A percentile compares a stretch with the other conserved stretches of the same genome.
phyloP scores from a whole-genome alignment of 2,888 invertebrate species.

The Latrodectus elegans region DNA sequence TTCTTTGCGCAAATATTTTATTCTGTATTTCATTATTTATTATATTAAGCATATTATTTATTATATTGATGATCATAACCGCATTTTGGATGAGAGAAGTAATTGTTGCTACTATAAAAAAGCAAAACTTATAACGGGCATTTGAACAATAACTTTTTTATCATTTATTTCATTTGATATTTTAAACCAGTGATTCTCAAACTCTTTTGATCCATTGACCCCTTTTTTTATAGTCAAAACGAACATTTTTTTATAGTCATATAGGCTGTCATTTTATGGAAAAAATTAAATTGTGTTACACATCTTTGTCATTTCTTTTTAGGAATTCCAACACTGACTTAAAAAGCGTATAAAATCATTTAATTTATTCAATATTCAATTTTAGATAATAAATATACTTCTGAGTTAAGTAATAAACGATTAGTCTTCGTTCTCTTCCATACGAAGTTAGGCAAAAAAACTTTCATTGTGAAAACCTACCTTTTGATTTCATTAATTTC shows the following conservation, averaged over 20 bases:
- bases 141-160: no score
- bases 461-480: slow-evolving; percentile 65
- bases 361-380: background rate
- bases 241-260: slow-evolving; percentile 14
- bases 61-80: no score
- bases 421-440: slow-evolving; percentile 68
- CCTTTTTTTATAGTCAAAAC: no score
- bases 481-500: slow-evolving; percentile 68
- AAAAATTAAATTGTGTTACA: slow-evolving; percentile 34
- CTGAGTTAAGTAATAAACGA: slow-evolving; percentile 50
- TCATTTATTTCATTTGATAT: no score
- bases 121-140: no score
- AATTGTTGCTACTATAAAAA: no score
- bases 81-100: no score
- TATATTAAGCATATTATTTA: no score
- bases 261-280: slow-evolving; percentile 62
- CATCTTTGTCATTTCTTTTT: slow-evolving; percentile 26
- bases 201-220: no score
- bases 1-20: no score
- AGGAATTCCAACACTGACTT: slow-evolving; percentile 4
- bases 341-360: slow-evolving; percentile 16
- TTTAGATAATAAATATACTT: slow-evolving; percentile 3
- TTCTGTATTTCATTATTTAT: no score
- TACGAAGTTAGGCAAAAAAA: slow-evolving; percentile 69
- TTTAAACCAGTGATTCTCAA: no score